A percentile compares a stretch with the other conserved stretches of the same genome.
These are phyloP conservation scores for Melinopterus prodromus DNA, from an alignment of 2,888 invertebrate genomes.

Conservation along the genomic window DNA sequence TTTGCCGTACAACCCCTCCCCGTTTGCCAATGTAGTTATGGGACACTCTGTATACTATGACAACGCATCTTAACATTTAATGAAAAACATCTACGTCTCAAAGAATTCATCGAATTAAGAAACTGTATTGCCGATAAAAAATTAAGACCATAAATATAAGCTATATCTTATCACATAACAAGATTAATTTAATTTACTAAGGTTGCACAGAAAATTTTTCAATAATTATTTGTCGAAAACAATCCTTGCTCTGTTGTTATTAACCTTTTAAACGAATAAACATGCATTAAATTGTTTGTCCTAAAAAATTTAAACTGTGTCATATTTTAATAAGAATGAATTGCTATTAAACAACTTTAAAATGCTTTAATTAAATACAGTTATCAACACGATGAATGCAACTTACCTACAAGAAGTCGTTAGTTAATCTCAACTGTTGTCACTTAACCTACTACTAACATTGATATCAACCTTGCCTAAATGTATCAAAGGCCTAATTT, in stretches of 20 bases:
- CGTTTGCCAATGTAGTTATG: too few relatives aligned
- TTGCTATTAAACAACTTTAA: background rate
- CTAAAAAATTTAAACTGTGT: too few relatives aligned
- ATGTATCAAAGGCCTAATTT: background rate
- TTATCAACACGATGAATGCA: background rate
- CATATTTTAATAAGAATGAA: too few relatives aligned
- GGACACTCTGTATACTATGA: background rate
- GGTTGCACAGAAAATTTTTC: background rate
- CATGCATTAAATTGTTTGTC: background rate
- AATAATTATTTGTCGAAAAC: background rate
- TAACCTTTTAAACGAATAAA: background rate
- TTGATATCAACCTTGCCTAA: background rate
- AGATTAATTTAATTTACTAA: background rate
- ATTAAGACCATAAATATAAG: background rate
- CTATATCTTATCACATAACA: background rate
- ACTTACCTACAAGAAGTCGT: background rate
- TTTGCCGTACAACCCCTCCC: too few relatives aligned
- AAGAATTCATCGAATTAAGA: background rate
- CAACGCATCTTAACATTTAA: background rate
- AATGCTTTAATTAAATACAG: background rate
- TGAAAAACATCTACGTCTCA: background rate
- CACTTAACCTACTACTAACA: background rate
- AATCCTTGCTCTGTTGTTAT: background rate
- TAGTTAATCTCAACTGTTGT: background rate
- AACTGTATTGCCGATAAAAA: background rate